Evolutionary conservation across 1,140 invertebrate genomes (phyloP).

Genomic region (Drosophila grimshawi): DNA sequence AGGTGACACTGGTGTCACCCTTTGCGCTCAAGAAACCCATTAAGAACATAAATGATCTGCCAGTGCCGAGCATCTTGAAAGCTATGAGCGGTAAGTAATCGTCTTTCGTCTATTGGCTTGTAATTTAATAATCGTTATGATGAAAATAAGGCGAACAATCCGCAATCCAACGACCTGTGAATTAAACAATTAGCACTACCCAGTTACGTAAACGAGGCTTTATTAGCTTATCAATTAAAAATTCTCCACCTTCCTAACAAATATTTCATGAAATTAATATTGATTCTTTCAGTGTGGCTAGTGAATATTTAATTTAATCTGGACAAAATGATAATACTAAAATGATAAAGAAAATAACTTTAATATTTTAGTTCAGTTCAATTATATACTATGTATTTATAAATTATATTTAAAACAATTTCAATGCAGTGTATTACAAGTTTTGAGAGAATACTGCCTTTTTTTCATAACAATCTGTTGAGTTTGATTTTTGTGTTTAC

Average conservation of each 20-base stretch:
- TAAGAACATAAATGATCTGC: conserved; percentile 86
- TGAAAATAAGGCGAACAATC: neutral
- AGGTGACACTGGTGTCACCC: conserved; percentile 86
- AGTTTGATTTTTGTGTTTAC: no score
- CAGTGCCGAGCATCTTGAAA: conserved; percentile 34
- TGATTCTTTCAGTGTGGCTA: neutral
- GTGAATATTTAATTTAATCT: neutral
- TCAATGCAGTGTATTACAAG: no score
- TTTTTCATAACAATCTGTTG: no score
- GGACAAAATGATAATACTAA: no score
- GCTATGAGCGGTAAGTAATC: conserved; percentile 55
- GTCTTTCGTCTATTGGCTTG: neutral
- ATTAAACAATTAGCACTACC: neutral
- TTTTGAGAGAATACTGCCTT: no score
- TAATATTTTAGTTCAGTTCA: no score
- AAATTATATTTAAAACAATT: no score
- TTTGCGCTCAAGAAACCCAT: conserved; percentile 85
- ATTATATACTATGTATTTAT: no score
- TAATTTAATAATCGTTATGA: neutral
- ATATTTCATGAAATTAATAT: neutral
- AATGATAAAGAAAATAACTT: no score
- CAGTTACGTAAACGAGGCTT: neutral
- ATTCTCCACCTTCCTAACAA: neutral
- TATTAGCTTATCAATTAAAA: neutral
- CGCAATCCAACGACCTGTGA: neutral